These are phyloP conservation scores for Acanthosoma haemorrhoidale DNA, from an alignment of 2,888 invertebrate species.

Conservation along the genomic window DNA sequence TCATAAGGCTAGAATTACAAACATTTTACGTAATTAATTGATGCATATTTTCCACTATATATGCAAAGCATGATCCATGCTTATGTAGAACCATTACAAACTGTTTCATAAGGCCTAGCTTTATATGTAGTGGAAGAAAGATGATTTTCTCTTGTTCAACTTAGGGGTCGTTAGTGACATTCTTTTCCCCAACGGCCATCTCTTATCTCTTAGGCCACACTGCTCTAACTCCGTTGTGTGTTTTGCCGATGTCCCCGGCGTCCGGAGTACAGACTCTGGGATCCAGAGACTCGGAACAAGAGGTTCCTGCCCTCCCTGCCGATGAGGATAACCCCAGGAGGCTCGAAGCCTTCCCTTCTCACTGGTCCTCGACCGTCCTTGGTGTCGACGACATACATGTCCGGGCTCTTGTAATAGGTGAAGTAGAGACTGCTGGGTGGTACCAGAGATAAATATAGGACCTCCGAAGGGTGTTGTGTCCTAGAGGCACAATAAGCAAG, in stretches of 20 bases:
- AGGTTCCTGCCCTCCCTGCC: constrained; percentile 54
- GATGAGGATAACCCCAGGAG: constrained; percentile 54
- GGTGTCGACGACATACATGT: constrained; percentile 57
- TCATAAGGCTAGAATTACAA: no score
- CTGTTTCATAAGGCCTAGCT: no score
- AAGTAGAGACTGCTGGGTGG: constrained; percentile 57
- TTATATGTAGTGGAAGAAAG: no score
- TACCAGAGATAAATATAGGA: constrained; percentile 61
- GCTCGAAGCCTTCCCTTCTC: constrained; percentile 54
- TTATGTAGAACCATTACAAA: no score
- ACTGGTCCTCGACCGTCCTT: constrained; percentile 44
- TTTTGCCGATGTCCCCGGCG: no score
- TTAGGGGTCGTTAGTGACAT: no score
- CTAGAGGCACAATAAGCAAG: constrained; percentile 57
- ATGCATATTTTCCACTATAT: no score
- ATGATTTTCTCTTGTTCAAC: no score
- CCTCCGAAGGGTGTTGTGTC: constrained; percentile 46
- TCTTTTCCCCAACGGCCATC: constrained; percentile 36
- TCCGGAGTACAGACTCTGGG: constrained; percentile 57
- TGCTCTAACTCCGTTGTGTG: constrained; percentile 43
- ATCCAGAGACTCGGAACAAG: constrained; percentile 46
- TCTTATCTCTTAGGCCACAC: constrained; percentile 32
- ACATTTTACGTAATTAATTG: no score
- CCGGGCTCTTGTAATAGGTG: constrained; percentile 58
- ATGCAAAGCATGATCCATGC: no score